Base-by-base conservation (phyloP, 2,113 vertebrate genomes). In the Tachuris rubrigastra region DNA sequence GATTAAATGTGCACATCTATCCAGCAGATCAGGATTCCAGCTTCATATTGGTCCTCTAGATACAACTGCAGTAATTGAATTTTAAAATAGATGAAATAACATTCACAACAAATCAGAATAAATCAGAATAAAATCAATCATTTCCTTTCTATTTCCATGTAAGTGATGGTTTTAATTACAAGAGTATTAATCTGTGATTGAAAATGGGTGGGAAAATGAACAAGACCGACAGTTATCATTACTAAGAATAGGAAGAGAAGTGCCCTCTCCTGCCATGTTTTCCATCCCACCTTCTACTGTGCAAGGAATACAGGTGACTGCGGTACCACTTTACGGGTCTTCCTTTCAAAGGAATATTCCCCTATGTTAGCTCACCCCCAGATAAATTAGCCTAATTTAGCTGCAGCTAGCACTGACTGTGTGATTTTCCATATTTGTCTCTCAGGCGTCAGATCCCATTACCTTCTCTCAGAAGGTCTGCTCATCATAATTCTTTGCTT, bases 181-280 rank as follows among this genome's bases (percentile, higher is more conserved):
- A 69, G 44, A 65, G 20, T 12, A 81, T 87, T 69, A 68, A 76
- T 88, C 31, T 1, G 1, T 49, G 53, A 69, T 12, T 62, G 31
- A 42, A 86, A 85, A 83, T 53, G 18, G 22, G 44, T 20, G 35
- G 37, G 17, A 74, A 35, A 87, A 78, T 30, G 14, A 20, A 66
- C 14, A 5, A 69, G 24, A 81, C 2, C 2, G 0, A 8, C 0
- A 2, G 16, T 59, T 80, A 52, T 30, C 33, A 5, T 21, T 22
- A 31, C n/a, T 59, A 27, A 13, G 8, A 84, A 66, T 4, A n/a
- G 31, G 49, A 93, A 74, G 27, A 49, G 18, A 87, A 82, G 52
- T 35, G 11, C 8, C 0, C 0, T 41, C 44, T 68, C 19, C 35
- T 72, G 60, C 44, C 47, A 37, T 12, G 5, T n/a, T 85, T 17